Percentiles rank a stretch among this genome's conserved stretches.
phyloP scores from a whole-genome alignment of 2,888 invertebrate species.

The Drosophila subsilvestris region DNA sequence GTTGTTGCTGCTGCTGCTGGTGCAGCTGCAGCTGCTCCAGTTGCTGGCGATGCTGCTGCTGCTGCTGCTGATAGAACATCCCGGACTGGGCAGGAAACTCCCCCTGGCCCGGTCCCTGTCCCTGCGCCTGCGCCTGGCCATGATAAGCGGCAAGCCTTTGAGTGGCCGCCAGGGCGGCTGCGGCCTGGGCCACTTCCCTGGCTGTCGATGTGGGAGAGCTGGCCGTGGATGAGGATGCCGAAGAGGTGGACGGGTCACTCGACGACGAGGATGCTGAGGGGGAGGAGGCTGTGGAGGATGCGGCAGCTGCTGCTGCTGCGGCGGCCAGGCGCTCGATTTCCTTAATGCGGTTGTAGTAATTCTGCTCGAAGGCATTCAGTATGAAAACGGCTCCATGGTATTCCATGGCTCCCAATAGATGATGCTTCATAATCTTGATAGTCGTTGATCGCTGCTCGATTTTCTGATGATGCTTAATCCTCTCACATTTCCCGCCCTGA shows the following conservation, averaged over 20 bases:
- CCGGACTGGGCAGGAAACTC: constrained; percentile 50
- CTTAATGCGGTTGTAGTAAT: constrained; percentile 78
- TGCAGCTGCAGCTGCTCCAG: constrained; percentile 39
- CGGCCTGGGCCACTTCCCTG: constrained; percentile 43
- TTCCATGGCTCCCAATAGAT: constrained; percentile 70
- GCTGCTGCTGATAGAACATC: constrained; percentile 56
- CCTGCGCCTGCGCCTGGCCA: constrained; percentile 34
- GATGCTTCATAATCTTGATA: neutral
- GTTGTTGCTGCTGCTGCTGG: constrained; percentile 31
- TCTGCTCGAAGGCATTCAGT: constrained; percentile 82
- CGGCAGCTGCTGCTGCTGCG: constrained; percentile 49
- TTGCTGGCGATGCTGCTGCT: constrained; percentile 53
- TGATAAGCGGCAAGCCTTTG: constrained; percentile 58
- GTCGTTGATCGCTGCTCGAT: neutral
- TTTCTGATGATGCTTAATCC: constrained; percentile 1
- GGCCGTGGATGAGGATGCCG: constrained; percentile 66
- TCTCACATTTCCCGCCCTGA: constrained; percentile 16
- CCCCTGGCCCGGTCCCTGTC: constrained; percentile 44
- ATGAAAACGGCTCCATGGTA: constrained; percentile 72
- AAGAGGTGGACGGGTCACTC: constrained; percentile 55
- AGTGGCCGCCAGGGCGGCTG: constrained; percentile 59
- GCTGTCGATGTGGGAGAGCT: constrained; percentile 66
- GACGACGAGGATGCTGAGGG: constrained; percentile 50
- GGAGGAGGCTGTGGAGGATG: constrained; percentile 47
- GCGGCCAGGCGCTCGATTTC: constrained; percentile 75